phyloP scores from a whole-genome alignment of 1,140 invertebrate species.

The Solenopsis fugax region DNA sequence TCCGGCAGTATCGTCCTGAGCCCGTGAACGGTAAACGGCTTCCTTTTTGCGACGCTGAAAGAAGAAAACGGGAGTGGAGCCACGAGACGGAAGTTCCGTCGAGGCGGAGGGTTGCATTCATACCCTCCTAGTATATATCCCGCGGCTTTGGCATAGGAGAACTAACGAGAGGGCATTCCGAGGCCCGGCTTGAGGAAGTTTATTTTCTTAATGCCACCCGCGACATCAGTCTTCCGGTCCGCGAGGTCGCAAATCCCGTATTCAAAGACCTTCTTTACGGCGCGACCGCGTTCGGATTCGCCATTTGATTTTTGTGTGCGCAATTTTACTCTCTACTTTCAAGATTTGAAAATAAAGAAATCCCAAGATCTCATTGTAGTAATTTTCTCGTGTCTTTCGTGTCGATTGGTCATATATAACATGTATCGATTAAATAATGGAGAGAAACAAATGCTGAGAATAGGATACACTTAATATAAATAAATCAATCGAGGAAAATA shows the following conservation, averaged over 20 bases:
- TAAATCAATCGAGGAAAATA: too few species aligned
- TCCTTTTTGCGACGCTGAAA: conserved; percentile 61
- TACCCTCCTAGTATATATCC: conserved; percentile 61
- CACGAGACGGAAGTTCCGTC: conserved; percentile 31
- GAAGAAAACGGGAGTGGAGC: conserved; percentile 25
- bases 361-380: not conserved
- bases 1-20: conserved; percentile 61
- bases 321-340: conserved; percentile 1
- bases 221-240: conserved; percentile 61
- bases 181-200: conserved; percentile 66
- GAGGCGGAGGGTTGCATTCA: conserved; percentile 62
- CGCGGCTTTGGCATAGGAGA: conserved; percentile 65
- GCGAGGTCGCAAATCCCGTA: conserved; percentile 23
- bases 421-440: not conserved
- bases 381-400: not conserved
- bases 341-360: not conserved
- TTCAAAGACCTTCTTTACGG: conserved; percentile 66
- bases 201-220: conserved; percentile 72
- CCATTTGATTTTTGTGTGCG: conserved; percentile 54
- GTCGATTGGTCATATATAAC: not conserved
- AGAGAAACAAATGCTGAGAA: not conserved
- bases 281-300: conserved; percentile 47
- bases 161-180: conserved; percentile 73
- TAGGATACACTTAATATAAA: not conserved
- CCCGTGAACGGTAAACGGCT: conserved; percentile 65